These are phyloP conservation scores for Stratiolaelaps scimitus DNA, from an alignment of 1,140 invertebrate species.

Conservation along the genomic window DNA sequence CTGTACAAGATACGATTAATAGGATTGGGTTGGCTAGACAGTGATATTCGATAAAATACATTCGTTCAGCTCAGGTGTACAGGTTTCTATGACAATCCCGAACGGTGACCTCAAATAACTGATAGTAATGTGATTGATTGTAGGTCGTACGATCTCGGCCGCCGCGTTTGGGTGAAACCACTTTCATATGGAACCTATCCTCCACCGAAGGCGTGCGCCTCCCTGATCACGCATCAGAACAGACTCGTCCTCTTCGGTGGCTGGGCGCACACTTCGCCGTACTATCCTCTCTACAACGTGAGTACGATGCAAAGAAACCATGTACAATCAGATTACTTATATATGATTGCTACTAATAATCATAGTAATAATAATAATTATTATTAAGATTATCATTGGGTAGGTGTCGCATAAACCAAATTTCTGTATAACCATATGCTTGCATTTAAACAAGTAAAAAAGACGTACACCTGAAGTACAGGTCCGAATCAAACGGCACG, in stretches of 20 bases:
- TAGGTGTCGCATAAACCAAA: no score
- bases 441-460: no score
- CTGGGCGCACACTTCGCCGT: constrained; percentile 82
- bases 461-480: no score
- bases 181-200: constrained; percentile 63
- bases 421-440: no score
- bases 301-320: no score
- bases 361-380: not conserved
- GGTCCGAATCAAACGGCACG: no score
- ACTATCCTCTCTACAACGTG: constrained; percentile 63
- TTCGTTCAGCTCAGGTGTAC: not conserved
- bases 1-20: no score
- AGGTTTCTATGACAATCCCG: not conserved
- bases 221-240: constrained; percentile 70
- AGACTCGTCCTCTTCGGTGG: constrained; percentile 81
- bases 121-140: constrained; percentile 7
- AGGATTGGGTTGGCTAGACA: no score
- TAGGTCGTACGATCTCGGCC: constrained; percentile 33
- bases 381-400: no score
- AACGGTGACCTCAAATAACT: not conserved
- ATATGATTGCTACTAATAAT: no score
- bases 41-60: no score
- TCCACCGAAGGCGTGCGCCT: constrained; percentile 85
- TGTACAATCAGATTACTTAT: no score
- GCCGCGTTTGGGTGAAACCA: constrained; percentile 33